phyloP scores from a whole-genome alignment of 1,140 invertebrate genomes.

The Leptinotarsa defecta region DNA sequence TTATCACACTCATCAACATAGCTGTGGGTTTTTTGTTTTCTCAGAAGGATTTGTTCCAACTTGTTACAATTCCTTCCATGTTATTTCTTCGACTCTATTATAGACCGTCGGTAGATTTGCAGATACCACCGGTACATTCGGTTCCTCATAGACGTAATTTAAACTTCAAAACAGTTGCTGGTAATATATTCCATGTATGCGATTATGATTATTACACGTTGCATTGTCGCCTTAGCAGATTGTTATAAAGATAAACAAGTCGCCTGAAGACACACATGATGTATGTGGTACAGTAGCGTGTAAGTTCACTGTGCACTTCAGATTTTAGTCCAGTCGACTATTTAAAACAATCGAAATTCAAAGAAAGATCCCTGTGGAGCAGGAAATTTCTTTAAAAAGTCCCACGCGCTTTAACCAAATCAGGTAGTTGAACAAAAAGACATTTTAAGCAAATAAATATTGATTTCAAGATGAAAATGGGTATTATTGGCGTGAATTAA shows the following conservation, averaged over 20 bases:
- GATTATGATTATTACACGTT: slow-evolving; percentile 39
- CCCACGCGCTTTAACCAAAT: too few species aligned
- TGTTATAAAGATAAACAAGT: slow-evolving; percentile 24
- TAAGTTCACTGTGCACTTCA: neutral
- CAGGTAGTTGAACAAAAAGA: too few species aligned
- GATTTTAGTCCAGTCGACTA: neutral
- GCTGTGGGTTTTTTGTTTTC: too few species aligned
- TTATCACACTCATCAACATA: too few species aligned
- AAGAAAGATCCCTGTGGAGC: too few species aligned
- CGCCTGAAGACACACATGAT: slow-evolving; percentile 27
- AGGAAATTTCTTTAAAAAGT: too few species aligned
- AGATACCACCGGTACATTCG: slow-evolving; percentile 8
- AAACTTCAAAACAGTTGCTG: slow-evolving; percentile 19
- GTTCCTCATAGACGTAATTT: slow-evolving; percentile 8
- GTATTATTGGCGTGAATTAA: too few species aligned
- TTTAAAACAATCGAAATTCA: too few species aligned
- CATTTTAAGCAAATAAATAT: too few species aligned
- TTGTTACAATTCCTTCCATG: neutral
- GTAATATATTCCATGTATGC: slow-evolving; percentile 38
- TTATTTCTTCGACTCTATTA: neutral
- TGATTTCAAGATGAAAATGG: too few species aligned
- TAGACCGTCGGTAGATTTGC: neutral
- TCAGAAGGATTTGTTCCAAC: neutral
- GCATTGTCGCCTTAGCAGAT: slow-evolving; percentile 36
- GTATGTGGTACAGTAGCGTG: slow-evolving; percentile 27